These are phyloP conservation scores for Rhamnusium bicolor DNA, from an alignment of 2,888 invertebrate genomes.

Conservation along the genomic window DNA sequence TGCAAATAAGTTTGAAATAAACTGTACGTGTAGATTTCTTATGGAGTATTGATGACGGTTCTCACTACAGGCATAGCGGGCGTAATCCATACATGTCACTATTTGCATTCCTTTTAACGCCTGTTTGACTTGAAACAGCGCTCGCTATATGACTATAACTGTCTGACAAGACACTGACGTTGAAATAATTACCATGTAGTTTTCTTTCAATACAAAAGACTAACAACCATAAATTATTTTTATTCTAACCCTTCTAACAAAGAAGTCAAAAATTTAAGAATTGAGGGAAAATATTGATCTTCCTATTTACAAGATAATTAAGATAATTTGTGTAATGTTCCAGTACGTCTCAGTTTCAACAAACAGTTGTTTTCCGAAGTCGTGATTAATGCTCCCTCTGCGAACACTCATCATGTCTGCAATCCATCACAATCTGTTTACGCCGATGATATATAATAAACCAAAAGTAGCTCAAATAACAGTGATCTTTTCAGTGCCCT, in stretches of 20 bases:
- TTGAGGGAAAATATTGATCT: neutral
- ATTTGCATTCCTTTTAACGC: too few species aligned
- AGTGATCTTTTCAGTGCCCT: constrained; percentile 33
- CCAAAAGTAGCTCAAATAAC: constrained; percentile 35
- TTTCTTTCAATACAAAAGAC: neutral
- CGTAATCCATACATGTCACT: too few species aligned
- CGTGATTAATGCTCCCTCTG: constrained; percentile 61
- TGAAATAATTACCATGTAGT: too few species aligned
- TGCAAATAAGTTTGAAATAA: too few species aligned
- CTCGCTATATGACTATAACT: too few species aligned
- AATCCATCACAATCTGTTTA: constrained; percentile 64
- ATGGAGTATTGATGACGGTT: too few species aligned
- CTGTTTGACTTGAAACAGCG: too few species aligned
- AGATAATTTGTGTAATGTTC: constrained; percentile 42
- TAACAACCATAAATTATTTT: neutral
- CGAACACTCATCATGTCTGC: constrained; percentile 65
- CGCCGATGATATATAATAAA: constrained; percentile 61
- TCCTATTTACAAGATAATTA: constrained; percentile 34
- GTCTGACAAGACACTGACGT: too few species aligned
- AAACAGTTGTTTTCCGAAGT: constrained; percentile 48
- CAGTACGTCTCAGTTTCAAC: constrained; percentile 37
- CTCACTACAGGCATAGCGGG: too few species aligned
- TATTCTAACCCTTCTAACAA: neutral
- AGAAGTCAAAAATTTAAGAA: neutral
- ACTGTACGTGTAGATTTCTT: too few species aligned